Evolutionary conservation across 2,797 vertebrate species (phyloP), one percentile per base, ranked within the genome.

Genomic region (Enteromius thamalakanensis): DNA sequence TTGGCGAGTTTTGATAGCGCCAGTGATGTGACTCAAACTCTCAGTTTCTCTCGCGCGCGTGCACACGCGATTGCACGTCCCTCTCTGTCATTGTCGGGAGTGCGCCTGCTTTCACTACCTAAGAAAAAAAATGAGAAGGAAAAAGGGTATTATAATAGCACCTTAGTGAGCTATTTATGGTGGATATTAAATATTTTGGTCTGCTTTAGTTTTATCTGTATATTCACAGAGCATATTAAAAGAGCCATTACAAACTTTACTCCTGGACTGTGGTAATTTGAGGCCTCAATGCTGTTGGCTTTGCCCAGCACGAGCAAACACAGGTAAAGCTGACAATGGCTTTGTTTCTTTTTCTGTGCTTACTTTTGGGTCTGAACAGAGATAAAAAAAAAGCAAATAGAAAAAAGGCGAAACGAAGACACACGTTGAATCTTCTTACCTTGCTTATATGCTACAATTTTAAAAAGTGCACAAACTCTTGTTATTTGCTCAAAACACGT

Each of bases 21-120:
- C 29, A 49, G 11, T 29, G 72, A 76, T 75, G 58, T 29, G 47
- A 82, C 71, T 82, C 64, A 70, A 83, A 77, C 81, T 77, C 64
- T 70, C 55, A 67, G 65, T 78, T 64, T 26, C 40, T 51, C 37
- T 14, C 58, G 2, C 49, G 4, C n/a, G 11, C 58, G 10, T 23
- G 21, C 80, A 42, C 60, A 34, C 37, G 5, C 62, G 42, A 23
- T 42, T 26, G 62, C 26, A n/a, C 65, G 40, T 49, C 64, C 37
- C 51, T 34, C 32, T 4, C 34, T 26, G 8, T 53, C 34, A 19
- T 2, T 19, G 14, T 53, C 78, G 65, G 47, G 65, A 60, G 12
- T 75, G 75, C 82, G 75, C 74, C 11, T 67, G 58, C 19, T 29
- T 26, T 82, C 47, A 76, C 32, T 75, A 29, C n/a, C 15, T 75